phyloP scores from a whole-genome alignment of 1,140 invertebrate genomes.

The Ephestia elutella region DNA sequence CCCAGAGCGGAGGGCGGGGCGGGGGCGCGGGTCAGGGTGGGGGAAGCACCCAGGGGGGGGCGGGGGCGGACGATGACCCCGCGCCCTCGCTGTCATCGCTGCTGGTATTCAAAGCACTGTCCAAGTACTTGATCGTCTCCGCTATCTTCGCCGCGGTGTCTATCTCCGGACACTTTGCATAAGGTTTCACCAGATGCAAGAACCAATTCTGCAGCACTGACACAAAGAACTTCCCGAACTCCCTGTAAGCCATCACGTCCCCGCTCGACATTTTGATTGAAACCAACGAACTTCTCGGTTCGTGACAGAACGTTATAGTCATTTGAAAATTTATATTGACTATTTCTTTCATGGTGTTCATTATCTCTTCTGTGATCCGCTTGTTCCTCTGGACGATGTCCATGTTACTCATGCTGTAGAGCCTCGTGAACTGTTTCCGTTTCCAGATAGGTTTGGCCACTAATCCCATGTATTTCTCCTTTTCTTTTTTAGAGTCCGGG shows the following conservation, averaged over 20 bases:
- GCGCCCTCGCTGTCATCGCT: not conserved
- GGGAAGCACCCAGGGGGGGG: not conserved
- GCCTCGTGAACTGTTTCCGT: conserved; percentile 29
- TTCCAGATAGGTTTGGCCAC: conserved; percentile 45
- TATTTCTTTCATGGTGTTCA: conserved; percentile 21
- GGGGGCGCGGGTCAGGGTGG: not conserved
- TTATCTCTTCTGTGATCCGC: conserved; percentile 36
- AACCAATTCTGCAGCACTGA: conserved; percentile 36
- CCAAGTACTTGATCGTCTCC: conserved; percentile 1
- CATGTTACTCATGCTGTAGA: conserved; percentile 18
- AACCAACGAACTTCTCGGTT: conserved; percentile 21
- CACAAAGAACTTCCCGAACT: conserved; percentile 48
- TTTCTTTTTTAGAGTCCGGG: conserved; percentile 24
- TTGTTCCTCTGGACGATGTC: conserved; percentile 32
- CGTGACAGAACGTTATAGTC: conserved; percentile 23
- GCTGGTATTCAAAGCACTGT: not conserved
- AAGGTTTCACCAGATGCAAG: conserved; percentile 22
- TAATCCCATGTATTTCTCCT: conserved; percentile 30
- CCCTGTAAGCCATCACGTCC: conserved; percentile 28
- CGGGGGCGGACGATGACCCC: not conserved
- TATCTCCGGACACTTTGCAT: conserved; percentile 6
- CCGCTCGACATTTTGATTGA: conserved; percentile 26
- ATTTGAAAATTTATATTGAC: conserved; percentile 34
- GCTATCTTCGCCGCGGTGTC: conserved; percentile 16
- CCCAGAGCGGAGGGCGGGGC: not conserved